phyloP scores from a whole-genome alignment of 2,888 invertebrate genomes.

The Salticus scenicus region DNA sequence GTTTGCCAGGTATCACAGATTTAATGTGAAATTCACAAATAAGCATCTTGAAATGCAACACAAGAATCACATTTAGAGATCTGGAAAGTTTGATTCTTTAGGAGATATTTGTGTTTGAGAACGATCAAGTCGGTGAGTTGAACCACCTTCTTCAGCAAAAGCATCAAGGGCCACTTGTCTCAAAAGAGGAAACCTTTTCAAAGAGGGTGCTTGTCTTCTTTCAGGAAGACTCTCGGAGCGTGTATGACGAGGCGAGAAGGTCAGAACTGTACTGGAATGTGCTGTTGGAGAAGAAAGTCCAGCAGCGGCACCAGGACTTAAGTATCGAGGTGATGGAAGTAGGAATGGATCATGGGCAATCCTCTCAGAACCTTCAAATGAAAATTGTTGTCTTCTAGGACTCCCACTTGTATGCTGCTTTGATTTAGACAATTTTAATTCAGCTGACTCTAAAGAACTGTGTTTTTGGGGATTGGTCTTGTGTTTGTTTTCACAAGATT shows the following conservation, averaged over 20 bases:
- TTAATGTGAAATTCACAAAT: neutral
- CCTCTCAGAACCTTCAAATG: slow-evolving; percentile 32
- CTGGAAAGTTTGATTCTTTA: slow-evolving; percentile 21
- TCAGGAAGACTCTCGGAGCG: slow-evolving; percentile 63
- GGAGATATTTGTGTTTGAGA: slow-evolving; percentile 56
- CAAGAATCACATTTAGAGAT: neutral
- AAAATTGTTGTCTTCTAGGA: slow-evolving; percentile 50
- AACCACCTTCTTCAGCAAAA: slow-evolving; percentile 65
- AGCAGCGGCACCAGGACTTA: slow-evolving; percentile 30
- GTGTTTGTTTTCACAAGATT: slow-evolving; percentile 1
- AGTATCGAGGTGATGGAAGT: slow-evolving; percentile 30
- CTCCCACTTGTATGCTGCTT: slow-evolving; percentile 22
- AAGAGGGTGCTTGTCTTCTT: slow-evolving; percentile 48
- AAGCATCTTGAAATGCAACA: neutral
- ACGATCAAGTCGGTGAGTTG: slow-evolving; percentile 49
- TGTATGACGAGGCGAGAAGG: slow-evolving; percentile 57
- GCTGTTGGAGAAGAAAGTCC: slow-evolving; percentile 10
- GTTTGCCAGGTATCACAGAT: slow-evolving; percentile 50
- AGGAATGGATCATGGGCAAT: slow-evolving; percentile 20
- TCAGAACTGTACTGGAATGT: neutral
- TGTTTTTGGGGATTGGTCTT: slow-evolving; percentile 51
- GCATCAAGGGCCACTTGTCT: slow-evolving; percentile 70
- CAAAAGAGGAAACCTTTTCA: slow-evolving; percentile 69
- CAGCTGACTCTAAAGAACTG: slow-evolving; percentile 56
- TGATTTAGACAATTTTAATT: slow-evolving; percentile 37